Conservation (phyloP, 2,888 invertebrate species). For the Xylota sylvarum region DNA sequence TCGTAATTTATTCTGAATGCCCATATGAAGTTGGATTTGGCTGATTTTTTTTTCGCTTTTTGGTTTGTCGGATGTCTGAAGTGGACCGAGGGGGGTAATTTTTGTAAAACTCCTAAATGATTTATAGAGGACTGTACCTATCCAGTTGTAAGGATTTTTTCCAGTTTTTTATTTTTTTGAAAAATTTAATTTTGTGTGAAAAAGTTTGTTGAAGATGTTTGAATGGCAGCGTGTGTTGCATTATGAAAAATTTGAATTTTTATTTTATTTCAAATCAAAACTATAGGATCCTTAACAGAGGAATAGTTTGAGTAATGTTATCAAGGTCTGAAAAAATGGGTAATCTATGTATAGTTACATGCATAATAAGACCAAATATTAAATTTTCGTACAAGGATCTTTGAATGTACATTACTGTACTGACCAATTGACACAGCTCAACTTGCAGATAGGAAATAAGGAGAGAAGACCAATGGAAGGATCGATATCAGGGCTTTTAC, state of each 20-base stretch:
- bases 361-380: no score
- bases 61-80: conserved; percentile 41
- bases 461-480: no score
- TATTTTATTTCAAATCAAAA: not conserved
- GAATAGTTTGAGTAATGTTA: no score
- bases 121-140: conserved; percentile 45
- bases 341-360: no score
- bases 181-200: conserved; percentile 50
- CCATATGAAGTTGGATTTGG: conserved; percentile 57
- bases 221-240: conserved; percentile 14
- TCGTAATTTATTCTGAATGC: conserved; percentile 71
- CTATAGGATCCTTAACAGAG: no score
- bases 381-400: no score
- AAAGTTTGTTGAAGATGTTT: conserved; percentile 52
- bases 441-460: no score
- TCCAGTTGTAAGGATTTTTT: conserved; percentile 38
- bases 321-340: no score
- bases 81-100: conserved; percentile 9
- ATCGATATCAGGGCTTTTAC: no score
- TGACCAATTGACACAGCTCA: no score
- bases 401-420: no score
- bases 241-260: not conserved
- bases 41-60: not conserved
- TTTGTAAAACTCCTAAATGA: conserved; percentile 59
- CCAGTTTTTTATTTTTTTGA: conserved; percentile 1